A percentile compares a stretch with the other conserved stretches of the same genome.
These are phyloP conservation scores for Ia io DNA, from an alignment of 2,113 vertebrate genomes.

Conservation along the genomic window DNA sequence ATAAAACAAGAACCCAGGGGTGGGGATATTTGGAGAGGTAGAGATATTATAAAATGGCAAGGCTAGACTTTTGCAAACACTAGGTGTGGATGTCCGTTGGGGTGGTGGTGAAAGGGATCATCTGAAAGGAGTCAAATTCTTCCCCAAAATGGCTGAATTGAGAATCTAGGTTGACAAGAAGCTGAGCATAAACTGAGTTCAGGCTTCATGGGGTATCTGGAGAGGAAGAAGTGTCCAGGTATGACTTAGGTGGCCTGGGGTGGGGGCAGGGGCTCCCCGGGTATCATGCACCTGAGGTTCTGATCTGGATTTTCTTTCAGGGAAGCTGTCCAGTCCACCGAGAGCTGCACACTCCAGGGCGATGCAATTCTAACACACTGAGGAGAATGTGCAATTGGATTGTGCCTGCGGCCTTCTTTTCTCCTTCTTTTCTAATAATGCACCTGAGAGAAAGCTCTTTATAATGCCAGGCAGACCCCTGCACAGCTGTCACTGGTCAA, in stretches of 20 bases:
- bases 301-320: slow-evolving; percentile 30
- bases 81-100: background rate
- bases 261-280: background rate
- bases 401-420: slow-evolving; percentile 62
- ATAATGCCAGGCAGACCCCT: slow-evolving; percentile 66
- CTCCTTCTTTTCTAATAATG: slow-evolving; percentile 46
- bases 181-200: background rate
- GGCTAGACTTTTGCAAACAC: background rate
- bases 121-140: background rate
- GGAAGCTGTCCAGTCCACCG: background rate
- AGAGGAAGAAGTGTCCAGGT: background rate
- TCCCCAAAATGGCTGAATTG: slow-evolving; percentile 11
- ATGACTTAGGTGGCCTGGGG: background rate
- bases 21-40: background rate
- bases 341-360: slow-evolving; percentile 4
- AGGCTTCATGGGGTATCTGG: background rate
- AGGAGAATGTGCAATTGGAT: slow-evolving; percentile 61
- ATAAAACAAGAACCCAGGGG: background rate
- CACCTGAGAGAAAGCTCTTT: slow-evolving; percentile 55
- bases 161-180: background rate
- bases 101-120: background rate
- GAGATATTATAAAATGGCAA: background rate
- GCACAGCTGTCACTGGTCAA: slow-evolving; percentile 65
- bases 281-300: background rate
- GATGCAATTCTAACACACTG: slow-evolving; percentile 15